Evolutionary conservation across 2,113 vertebrate genomes (phyloP).

Genomic region (Grallaria varia): DNA sequence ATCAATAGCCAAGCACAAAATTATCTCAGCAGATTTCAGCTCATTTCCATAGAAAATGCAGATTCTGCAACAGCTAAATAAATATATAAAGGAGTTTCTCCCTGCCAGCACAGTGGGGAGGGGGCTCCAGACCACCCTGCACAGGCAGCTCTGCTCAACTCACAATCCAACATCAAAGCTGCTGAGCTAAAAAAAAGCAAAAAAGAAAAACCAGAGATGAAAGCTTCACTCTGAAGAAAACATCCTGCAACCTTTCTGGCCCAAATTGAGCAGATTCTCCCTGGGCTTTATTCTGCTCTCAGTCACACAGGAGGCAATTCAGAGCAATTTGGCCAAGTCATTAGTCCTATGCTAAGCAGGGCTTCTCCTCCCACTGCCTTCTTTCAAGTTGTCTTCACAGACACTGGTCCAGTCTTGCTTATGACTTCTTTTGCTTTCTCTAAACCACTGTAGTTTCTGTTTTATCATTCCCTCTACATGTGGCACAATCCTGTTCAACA

Average conservation of each 20-base stretch:
- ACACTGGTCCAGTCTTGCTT: background rate
- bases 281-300: background rate
- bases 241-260: background rate
- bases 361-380: background rate
- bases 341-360: background rate
- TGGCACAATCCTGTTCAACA: background rate
- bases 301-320: background rate
- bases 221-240: background rate
- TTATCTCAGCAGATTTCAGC: background rate
- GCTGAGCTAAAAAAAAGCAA: background rate
- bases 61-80: background rate
- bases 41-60: background rate
- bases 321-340: background rate
- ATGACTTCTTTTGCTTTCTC: background rate
- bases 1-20: background rate
- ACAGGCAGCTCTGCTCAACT: accelerated
- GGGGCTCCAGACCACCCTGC: background rate
- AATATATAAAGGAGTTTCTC: background rate
- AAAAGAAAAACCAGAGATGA: background rate
- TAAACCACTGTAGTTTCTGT: background rate
- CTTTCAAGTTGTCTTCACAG: background rate
- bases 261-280: background rate
- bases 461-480: background rate
- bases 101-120: background rate
- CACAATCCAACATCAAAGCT: background rate